Evolutionary conservation across 2,888 invertebrate genomes (phyloP), one percentile per base, ranked within the genome.

Genomic region (Cancer borealis): DNA sequence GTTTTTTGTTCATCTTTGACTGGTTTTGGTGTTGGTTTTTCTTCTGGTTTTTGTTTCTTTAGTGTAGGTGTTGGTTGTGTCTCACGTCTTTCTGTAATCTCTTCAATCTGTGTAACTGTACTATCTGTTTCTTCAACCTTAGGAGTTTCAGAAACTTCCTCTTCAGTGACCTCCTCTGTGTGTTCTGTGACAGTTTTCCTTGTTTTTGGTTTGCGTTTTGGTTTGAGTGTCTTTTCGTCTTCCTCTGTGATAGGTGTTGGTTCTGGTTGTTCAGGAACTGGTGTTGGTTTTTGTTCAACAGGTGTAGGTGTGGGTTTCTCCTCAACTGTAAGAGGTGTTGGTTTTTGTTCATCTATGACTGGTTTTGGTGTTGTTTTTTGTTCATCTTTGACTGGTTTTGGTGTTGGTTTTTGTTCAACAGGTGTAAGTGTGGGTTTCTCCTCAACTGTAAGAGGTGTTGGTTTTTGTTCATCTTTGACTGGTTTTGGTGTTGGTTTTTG

Each of bases 281-380:
- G 93, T 93, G 87, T 92, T 45, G 66, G 91, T 45, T 87, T 73
- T 73, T 73, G 6, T n/a, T 73, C n/a, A 73, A 73, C 73, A 21
- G n/a, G 73, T 21, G 73, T 73, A n/a, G 26, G n/a, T 54, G 54
- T 54, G 73, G 3, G 12, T 26, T 10, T 89, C 49, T 89, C 46
- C 26, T 89, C 49, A 47, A 89, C 26, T n/a, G 21, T 21, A 73
- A 6, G 73, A n/a, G 26, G 2, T 73, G 3, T 17, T 14, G 54
- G 17, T 14, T 0, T 17, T 3, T 54, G 12, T 17, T 54, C 54
- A 17, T 66, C 54, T 54, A 0, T 54, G 54, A 54, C 54, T 39
- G 39, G 39, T 54, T 54, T 26, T n/a, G 21, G n/a, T 26, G n/a
- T 73, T 21, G 21, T 0, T 73, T 79, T 26, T 30, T 4, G 6